phyloP scores from a whole-genome alignment of 2,888 invertebrate genomes.

The Plutella xylostella region DNA sequence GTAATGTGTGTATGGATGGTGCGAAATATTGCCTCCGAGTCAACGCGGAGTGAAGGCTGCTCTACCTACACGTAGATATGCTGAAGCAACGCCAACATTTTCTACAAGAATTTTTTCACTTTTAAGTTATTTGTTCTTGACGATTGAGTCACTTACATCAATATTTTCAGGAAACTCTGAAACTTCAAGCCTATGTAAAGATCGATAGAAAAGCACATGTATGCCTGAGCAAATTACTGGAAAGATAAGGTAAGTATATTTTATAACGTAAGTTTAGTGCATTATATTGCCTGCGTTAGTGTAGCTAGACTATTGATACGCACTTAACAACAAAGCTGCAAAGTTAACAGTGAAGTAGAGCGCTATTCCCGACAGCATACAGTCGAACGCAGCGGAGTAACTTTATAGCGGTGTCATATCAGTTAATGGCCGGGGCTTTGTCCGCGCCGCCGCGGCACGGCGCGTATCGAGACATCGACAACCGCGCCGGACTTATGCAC shows the following conservation, averaged over 20 bases:
- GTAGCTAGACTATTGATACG: too few species aligned
- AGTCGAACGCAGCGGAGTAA: constrained; percentile 41
- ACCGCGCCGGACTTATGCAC: too few species aligned
- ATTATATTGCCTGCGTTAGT: too few species aligned
- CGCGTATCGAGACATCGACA: constrained; percentile 13
- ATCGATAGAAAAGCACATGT: not conserved
- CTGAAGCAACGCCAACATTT: too few species aligned
- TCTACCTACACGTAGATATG: too few species aligned
- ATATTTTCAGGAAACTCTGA: not conserved
- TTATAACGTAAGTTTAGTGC: too few species aligned
- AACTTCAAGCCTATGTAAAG: not conserved
- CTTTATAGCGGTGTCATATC: constrained; percentile 65
- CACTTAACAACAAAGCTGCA: too few species aligned
- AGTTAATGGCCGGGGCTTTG: constrained; percentile 50
- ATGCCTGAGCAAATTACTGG: not conserved
- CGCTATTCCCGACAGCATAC: not conserved
- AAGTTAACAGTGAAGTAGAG: too few species aligned
- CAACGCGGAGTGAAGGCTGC: constrained; percentile 21
- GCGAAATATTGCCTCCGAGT: constrained; percentile 42
- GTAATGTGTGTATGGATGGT: constrained; percentile 53
- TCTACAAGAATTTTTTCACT: not conserved
- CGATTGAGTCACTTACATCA: not conserved
- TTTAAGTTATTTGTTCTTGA: not conserved
- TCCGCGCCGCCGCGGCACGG: constrained; percentile 31
- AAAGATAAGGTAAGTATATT: too few species aligned